These are phyloP conservation scores for Theristicus caerulescens DNA, from an alignment of 2,113 vertebrate species.

Conservation along the genomic window DNA sequence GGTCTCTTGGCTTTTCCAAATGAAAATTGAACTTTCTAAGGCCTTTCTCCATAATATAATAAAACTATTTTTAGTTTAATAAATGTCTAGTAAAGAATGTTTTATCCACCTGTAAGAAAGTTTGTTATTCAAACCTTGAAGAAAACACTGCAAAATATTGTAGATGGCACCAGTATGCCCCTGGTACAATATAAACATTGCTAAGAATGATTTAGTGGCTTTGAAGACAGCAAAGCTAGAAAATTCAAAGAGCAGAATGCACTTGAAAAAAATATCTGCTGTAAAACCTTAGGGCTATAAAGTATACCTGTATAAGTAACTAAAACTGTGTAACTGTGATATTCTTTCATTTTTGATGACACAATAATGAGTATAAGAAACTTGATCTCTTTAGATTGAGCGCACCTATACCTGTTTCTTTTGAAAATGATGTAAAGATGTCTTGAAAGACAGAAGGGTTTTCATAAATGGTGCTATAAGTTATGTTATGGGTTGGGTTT, in stretches of 20 bases:
- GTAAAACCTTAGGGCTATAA: not conserved
- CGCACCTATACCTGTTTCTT: not conserved
- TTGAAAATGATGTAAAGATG: not conserved
- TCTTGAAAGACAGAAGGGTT: not conserved
- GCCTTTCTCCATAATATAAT: not conserved
- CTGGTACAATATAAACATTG: not conserved
- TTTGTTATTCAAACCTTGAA: not conserved
- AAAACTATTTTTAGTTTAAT: not conserved
- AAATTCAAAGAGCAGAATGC: not conserved
- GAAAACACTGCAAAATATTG: not conserved
- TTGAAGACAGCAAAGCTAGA: not conserved
- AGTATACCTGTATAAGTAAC: not conserved
- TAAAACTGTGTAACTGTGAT: not conserved
- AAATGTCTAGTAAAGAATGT: not conserved
- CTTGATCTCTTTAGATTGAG: not conserved
- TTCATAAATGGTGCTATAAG: not conserved
- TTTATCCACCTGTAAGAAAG: constrained; percentile 4
- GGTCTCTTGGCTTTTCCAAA: not conserved
- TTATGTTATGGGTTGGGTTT: not conserved
- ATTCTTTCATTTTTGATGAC: not conserved
- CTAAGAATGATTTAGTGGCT: not conserved
- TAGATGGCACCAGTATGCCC: not conserved
- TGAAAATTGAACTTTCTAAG: constrained; percentile 1
- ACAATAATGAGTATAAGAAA: not conserved
- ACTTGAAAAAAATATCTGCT: not conserved